phyloP scores from a whole-genome alignment of 2,888 invertebrate genomes.

The Chesias legatella region DNA sequence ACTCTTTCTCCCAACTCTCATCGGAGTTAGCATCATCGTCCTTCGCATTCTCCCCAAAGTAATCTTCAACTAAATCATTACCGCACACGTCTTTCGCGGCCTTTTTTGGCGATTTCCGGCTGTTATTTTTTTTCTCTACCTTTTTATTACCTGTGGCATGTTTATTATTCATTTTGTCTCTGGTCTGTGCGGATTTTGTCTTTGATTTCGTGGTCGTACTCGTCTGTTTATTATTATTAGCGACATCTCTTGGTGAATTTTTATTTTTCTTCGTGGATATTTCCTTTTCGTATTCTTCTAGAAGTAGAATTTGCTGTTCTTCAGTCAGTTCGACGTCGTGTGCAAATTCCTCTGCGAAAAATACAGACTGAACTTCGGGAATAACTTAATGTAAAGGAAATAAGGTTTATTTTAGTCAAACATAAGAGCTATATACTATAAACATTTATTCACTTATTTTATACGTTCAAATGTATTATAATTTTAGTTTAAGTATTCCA shows the following conservation, averaged over 20 bases:
- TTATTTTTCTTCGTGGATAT: slow-evolving; percentile 69
- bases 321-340: slow-evolving; percentile 84
- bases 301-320: slow-evolving; percentile 84
- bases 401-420: slow-evolving; percentile 17
- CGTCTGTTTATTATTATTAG: slow-evolving; percentile 60
- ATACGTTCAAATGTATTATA: too few relatives aligned
- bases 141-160: slow-evolving; percentile 25
- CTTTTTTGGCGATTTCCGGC: slow-evolving; percentile 48
- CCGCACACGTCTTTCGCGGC: slow-evolving; percentile 68
- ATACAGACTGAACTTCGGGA: slow-evolving; percentile 11
- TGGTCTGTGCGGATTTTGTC: slow-evolving; percentile 46
- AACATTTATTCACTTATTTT: slow-evolving; percentile 17
- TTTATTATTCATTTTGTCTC: slow-evolving; percentile 50
- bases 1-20: slow-evolving; percentile 82
- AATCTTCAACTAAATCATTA: slow-evolving; percentile 75
- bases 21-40: slow-evolving; percentile 77
- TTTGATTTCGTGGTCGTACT: slow-evolving; percentile 37
- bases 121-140: slow-evolving; percentile 16
- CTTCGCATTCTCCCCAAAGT: slow-evolving; percentile 70
- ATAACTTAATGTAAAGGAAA: slow-evolving; percentile 19
- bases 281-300: slow-evolving; percentile 85
- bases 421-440: slow-evolving; percentile 17
- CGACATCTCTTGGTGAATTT: slow-evolving; percentile 46
- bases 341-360: slow-evolving; percentile 82
- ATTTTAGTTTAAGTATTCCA: too few relatives aligned